Percentiles rank a stretch among this genome's conserved stretches.
These are phyloP conservation scores for Polydrusus cervinus DNA, from an alignment of 2,888 invertebrate genomes.

Conservation along the genomic window DNA sequence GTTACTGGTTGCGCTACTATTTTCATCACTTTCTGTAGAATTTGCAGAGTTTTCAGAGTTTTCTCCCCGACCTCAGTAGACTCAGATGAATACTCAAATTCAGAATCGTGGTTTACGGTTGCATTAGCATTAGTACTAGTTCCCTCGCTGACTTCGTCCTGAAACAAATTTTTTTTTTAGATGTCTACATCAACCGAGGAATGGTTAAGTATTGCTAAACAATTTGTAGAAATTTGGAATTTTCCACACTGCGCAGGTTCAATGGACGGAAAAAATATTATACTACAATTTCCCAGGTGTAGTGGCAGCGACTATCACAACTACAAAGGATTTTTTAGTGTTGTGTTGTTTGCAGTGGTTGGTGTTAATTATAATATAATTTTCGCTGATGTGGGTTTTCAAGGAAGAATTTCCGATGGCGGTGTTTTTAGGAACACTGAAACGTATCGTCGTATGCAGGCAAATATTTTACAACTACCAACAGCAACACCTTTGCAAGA, in stretches of 20 bases:
- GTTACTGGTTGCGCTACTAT: no score
- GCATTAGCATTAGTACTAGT: no score
- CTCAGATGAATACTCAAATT: no score
- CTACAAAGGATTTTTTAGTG: conserved; percentile 19
- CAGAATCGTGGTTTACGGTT: no score
- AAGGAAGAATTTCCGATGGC: conserved; percentile 57
- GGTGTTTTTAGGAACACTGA: conserved; percentile 55
- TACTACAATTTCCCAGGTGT: background rate
- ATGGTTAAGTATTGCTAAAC: background rate
- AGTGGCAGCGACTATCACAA: conserved; percentile 4
- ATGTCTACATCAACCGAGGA: background rate
- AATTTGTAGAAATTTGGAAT: conserved; percentile 24
- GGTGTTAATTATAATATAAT: conserved; percentile 11
- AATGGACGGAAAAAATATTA: conserved; percentile 24
- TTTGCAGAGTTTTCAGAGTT: no score
- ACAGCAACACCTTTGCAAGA: background rate
- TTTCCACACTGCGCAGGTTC: conserved; percentile 11
- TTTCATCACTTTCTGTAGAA: no score
- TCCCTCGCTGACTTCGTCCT: background rate
- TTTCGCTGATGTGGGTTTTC: conserved; percentile 54
- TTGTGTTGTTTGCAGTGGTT: conserved; percentile 19
- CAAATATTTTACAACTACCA: conserved; percentile 26
- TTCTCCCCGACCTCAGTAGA: no score
- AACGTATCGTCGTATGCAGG: conserved; percentile 37
- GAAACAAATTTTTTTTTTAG: background rate